phyloP scores from a whole-genome alignment of 2,888 invertebrate genomes.

The Saturnia pavonia region DNA sequence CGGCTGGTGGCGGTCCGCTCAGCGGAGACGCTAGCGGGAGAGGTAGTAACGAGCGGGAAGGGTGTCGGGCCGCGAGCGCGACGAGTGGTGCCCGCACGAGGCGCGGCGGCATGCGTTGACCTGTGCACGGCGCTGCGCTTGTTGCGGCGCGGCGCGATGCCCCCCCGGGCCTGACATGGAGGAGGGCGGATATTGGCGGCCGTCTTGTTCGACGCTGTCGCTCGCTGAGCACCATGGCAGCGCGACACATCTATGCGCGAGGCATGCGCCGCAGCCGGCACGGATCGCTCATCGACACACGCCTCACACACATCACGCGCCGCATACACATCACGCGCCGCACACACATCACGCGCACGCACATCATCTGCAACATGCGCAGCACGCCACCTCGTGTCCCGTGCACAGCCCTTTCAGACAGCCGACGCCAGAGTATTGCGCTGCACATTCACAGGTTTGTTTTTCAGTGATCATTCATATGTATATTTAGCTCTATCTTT shows the following conservation, averaged over 20 bases:
- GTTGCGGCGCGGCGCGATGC: slow-evolving; percentile 80
- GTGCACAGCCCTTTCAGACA: slow-evolving; percentile 89
- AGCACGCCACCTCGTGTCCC: slow-evolving; percentile 82
- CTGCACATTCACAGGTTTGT: slow-evolving; percentile 74
- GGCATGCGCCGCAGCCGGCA: slow-evolving; percentile 65
- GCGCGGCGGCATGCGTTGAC: slow-evolving; percentile 80
- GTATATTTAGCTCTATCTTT: neutral
- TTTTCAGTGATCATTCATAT: neutral
- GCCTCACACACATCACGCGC: slow-evolving; percentile 65
- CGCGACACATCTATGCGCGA: slow-evolving; percentile 72
- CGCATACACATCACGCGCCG: slow-evolving; percentile 76
- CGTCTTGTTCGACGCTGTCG: slow-evolving; percentile 78
- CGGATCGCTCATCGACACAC: slow-evolving; percentile 57
- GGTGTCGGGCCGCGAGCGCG: slow-evolving; percentile 81
- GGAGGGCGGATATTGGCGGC: slow-evolving; percentile 78
- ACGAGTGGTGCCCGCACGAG: slow-evolving; percentile 80
- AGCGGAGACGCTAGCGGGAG: slow-evolving; percentile 67
- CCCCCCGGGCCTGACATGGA: slow-evolving; percentile 75
- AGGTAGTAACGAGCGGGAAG: slow-evolving; percentile 63
- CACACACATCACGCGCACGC: slow-evolving; percentile 77
- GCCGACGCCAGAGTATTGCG: slow-evolving; percentile 76
- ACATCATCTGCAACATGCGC: slow-evolving; percentile 71
- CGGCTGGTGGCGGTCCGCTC: slow-evolving; percentile 60
- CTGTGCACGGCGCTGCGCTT: slow-evolving; percentile 79
- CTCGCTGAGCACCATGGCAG: slow-evolving; percentile 77